Evolutionary conservation across 23 tunicate species (phyloP), one percentile per base, ranked within the genome.

Genomic region (Trididemnum nubilum): DNA sequence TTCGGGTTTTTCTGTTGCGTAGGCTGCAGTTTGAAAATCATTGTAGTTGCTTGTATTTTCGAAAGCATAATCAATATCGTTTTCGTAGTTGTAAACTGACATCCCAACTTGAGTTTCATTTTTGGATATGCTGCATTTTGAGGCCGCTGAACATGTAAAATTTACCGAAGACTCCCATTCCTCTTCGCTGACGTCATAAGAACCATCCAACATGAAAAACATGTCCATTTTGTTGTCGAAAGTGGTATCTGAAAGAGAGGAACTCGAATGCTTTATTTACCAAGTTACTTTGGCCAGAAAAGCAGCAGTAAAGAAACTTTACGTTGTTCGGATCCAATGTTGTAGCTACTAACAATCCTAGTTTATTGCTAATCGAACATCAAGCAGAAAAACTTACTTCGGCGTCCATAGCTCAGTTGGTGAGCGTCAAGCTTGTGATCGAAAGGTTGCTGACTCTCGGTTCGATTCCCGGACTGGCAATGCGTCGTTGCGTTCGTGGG

Each of bases 161-260:
- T 32, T 33, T 3, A 67, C 38, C 31, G 74, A 67, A 30, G 7
- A 3, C 22, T 67, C 38, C 22, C 22, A 67, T 33, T 67, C 74
- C 22, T 31, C 38, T 5, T 67, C 38, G 18, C 15, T 33, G 15
- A 67, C 74, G 74, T 21, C 25, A 12, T 67, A 21, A 4, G 38
- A 31, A 3, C 74, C 74, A 24, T 67, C 74, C 37, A 67, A 9
- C 74, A 67, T 67, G 33, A 67, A 67, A 37, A 37, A 67, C 37
- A 67, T 32, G n/a, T 67, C 74, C 74, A 33, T 33, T 67, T 33
- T 32, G 5, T 31, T 12, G 22, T 67, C 74, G n/a, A 61, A 61
- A 15, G 26, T 9, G 54, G 9, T 9, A 15, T 9, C 54, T 44
- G 15, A 44, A 44, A 44, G n/a, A n/a, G n/a, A n/a, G n/a, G n/a